phyloP scores from a whole-genome alignment of 1,140 invertebrate genomes.

The Micrasema minimum region DNA sequence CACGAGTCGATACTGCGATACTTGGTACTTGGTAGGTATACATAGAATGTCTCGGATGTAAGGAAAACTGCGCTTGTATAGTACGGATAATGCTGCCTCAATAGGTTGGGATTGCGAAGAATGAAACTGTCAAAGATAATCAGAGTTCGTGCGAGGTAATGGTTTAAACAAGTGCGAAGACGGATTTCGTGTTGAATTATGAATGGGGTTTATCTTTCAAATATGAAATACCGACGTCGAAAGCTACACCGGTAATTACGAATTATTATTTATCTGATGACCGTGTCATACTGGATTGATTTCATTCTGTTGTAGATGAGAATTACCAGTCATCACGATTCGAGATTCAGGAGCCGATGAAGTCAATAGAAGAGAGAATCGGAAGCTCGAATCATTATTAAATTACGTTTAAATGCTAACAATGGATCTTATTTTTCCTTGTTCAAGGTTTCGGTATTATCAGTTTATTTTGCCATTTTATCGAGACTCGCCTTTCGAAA shows the following conservation, averaged over 20 bases:
- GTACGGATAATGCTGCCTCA: neutral
- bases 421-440: too few species aligned
- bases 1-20: neutral
- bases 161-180: constrained; percentile 15
- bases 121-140: constrained; percentile 41
- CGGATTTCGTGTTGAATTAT: constrained; percentile 25
- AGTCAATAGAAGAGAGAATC: neutral
- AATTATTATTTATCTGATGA: constrained; percentile 28
- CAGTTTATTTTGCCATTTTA: too few species aligned
- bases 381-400: constrained; percentile 16
- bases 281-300: constrained; percentile 12
- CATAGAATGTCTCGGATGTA: too few species aligned
- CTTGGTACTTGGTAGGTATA: too few species aligned
- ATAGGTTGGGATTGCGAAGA: constrained; percentile 14
- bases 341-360: constrained; percentile 13
- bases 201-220: constrained; percentile 23
- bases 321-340: constrained; percentile 31
- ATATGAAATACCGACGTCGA: constrained; percentile 20
- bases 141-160: constrained; percentile 21
- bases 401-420: too few species aligned
- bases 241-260: constrained; percentile 18
- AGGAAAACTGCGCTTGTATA: too few species aligned
- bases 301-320: neutral
- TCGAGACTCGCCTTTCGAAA: too few species aligned
- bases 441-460: too few species aligned